These are phyloP conservation scores for Channallabes apus DNA, from an alignment of 2,797 vertebrate genomes.

Conservation along the genomic window DNA sequence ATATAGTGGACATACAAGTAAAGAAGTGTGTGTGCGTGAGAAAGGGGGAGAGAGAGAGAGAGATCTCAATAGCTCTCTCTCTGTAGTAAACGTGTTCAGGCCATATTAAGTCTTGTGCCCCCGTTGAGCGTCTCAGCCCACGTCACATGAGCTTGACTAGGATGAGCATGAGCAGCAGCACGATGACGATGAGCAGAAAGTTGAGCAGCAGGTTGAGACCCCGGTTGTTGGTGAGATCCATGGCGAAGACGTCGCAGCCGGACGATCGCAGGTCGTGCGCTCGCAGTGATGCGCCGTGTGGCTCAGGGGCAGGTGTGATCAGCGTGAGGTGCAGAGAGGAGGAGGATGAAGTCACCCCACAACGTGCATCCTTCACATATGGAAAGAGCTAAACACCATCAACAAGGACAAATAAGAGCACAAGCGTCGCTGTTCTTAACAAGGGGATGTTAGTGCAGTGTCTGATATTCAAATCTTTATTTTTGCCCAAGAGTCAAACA, in stretches of 20 bases:
- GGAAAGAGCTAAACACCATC: slow-evolving; percentile 53
- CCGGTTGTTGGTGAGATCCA: slow-evolving; percentile 77
- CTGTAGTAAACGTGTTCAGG: slow-evolving; percentile 11
- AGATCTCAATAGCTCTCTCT: not conserved
- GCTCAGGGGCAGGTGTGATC: not conserved
- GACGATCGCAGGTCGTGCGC: not conserved
- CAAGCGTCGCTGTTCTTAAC: slow-evolving; percentile 13
- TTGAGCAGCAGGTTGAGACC: slow-evolving; percentile 78
- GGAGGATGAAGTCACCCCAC: slow-evolving; percentile 46
- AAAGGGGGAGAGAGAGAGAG: not conserved
- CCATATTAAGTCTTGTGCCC: slow-evolving; percentile 1
- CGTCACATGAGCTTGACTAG: slow-evolving; percentile 77
- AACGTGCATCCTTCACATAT: slow-evolving; percentile 39
- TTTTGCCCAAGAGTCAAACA: not conserved
- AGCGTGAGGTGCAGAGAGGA: slow-evolving; percentile 13
- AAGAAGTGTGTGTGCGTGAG: not conserved
- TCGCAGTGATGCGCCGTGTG: not conserved
- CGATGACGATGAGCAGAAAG: slow-evolving; percentile 77
- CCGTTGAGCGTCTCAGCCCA: not conserved
- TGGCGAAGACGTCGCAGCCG: slow-evolving; percentile 44
- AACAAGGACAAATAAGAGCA: slow-evolving; percentile 47
- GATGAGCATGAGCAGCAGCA: slow-evolving; percentile 75
- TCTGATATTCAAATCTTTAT: not conserved
- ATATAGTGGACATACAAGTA: not conserved
- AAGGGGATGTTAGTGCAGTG: not conserved